Conservation (phyloP, 2,797 vertebrate species). For the Steatocranus sp. region DNA sequence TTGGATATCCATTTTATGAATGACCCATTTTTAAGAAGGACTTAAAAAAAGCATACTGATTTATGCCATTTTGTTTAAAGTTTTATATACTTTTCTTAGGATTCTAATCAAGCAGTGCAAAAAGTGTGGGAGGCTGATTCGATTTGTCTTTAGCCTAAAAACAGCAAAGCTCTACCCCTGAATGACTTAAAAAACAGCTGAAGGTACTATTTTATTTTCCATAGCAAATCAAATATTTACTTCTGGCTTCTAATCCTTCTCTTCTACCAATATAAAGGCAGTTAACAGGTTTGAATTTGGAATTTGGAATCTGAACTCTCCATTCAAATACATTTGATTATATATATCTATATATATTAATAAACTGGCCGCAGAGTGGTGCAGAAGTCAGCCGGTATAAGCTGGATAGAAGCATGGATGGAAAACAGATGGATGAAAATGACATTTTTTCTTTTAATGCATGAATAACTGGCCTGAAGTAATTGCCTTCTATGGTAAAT, state of each 20-base stretch:
- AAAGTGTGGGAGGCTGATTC: not conserved
- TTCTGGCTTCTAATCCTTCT: not conserved
- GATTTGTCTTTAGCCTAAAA: not conserved
- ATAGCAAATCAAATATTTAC: not conserved
- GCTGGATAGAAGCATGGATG: not conserved
- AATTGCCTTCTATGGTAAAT: not conserved
- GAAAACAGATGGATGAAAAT: not conserved
- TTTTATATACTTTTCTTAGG: not conserved
- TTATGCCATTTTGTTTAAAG: not conserved
- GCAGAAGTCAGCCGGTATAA: not conserved
- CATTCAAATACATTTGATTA: not conserved
- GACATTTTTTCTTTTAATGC: not conserved
- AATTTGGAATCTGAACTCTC: not conserved
- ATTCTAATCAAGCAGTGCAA: not conserved
- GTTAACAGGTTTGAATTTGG: not conserved
- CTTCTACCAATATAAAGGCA: not conserved
- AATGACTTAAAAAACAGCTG: not conserved
- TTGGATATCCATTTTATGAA: slow-evolving; percentile 5
- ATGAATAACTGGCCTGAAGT: slow-evolving; percentile 22
- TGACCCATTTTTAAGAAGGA: not conserved
- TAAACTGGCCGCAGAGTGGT: not conserved
- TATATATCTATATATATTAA: not conserved
- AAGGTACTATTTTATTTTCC: not conserved
- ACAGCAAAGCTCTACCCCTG: not conserved
- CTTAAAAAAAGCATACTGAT: not conserved